Conservation (phyloP, 1,140 invertebrate species). For the Brachionus rubens region DNA sequence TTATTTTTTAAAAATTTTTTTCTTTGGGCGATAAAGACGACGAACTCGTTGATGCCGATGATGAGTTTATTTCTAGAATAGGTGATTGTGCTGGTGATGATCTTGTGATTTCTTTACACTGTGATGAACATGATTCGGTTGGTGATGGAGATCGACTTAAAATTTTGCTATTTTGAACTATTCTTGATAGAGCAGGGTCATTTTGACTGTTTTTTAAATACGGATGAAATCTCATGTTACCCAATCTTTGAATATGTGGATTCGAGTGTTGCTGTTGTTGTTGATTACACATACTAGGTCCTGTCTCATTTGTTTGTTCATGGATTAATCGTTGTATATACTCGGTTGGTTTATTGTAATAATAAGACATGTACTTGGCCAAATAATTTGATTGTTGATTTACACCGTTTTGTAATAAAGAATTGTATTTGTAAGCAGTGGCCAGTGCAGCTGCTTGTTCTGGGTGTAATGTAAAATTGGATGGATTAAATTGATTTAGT, state of each 20-base stretch:
- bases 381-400: background rate
- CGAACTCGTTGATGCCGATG: background rate
- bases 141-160: slow-evolving; percentile 17
- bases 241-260: background rate
- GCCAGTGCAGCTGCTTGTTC: slow-evolving; percentile 4
- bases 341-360: slow-evolving; percentile 12
- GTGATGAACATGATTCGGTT: background rate
- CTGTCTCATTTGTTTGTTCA: background rate
- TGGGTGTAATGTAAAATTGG: background rate
- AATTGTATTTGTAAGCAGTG: background rate
- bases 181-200: background rate
- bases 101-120: background rate
- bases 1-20: background rate
- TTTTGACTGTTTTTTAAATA: background rate
- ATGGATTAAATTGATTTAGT: background rate
- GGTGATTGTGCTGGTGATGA: background rate
- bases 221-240: background rate
- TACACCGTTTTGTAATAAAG: background rate
- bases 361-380: slow-evolving; percentile 18
- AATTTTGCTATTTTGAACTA: background rate
- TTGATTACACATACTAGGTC: background rate
- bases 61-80: background rate
- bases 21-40: slow-evolving; percentile 7
- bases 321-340: background rate
- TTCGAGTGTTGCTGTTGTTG: background rate